phyloP scores from a whole-genome alignment of 1,140 invertebrate genomes.

The Acyrthosiphon pisum region DNA sequence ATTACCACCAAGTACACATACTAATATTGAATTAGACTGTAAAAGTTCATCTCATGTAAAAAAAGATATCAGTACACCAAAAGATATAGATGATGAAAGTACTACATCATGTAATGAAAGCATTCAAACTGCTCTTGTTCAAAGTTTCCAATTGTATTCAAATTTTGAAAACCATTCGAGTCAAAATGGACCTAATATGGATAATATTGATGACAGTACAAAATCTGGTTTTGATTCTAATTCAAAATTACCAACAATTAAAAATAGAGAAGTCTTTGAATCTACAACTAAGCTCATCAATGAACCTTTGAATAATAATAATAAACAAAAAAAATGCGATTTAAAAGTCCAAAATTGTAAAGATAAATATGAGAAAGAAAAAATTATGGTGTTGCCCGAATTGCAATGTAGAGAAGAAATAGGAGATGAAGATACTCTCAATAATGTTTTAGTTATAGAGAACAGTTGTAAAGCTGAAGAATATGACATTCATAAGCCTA shows the following conservation, averaged over 20 bases:
- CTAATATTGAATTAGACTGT: no score
- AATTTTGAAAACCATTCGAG: neutral
- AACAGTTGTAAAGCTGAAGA: neutral
- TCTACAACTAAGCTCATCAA: neutral
- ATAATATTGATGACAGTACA: neutral
- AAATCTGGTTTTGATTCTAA: neutral
- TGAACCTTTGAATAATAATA: neutral
- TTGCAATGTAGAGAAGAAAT: constrained; percentile 32
- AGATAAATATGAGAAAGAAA: neutral
- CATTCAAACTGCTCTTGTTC: no score
- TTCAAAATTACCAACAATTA: neutral
- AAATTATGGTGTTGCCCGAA: neutral
- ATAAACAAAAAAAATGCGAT: neutral
- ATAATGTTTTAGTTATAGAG: neutral
- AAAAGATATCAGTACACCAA: no score
- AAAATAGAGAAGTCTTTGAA: neutral
- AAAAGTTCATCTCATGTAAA: no score
- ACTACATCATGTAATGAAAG: no score
- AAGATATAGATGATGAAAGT: no score
- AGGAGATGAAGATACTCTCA: neutral
- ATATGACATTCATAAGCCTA: neutral
- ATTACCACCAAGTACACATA: no score
- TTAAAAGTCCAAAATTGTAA: neutral
- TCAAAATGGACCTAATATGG: no score
- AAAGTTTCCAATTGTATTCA: neutral